Percentiles rank a stretch among this genome's conserved stretches.
phyloP scores from a whole-genome alignment of 2,888 invertebrate species.

The Limnephilus marmoratus region DNA sequence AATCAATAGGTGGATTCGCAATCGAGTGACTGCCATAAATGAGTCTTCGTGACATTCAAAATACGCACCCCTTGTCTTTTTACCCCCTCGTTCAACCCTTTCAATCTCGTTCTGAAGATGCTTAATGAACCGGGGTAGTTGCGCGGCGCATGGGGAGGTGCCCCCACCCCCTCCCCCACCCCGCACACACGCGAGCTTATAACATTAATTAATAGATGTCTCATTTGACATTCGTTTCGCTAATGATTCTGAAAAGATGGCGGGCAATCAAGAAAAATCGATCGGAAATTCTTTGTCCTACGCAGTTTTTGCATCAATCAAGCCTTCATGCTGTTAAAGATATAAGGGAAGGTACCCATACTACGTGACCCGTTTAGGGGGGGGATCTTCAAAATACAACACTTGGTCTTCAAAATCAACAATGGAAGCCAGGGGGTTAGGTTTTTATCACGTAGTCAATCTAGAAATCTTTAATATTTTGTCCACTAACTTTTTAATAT shows the following conservation, averaged over 20 bases:
- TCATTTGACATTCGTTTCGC: constrained; percentile 52
- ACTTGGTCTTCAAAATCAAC: too few species aligned
- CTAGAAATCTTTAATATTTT: too few species aligned
- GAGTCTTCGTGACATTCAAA: constrained; percentile 29
- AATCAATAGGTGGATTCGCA: not conserved
- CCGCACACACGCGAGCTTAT: constrained; percentile 27
- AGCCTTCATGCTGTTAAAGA: not conserved
- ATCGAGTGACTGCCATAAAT: constrained; percentile 14
- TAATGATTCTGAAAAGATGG: constrained; percentile 55
- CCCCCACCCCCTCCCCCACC: not conserved
- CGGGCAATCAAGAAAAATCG: not conserved
- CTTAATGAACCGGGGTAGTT: constrained; percentile 47
- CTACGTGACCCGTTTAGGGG: too few species aligned
- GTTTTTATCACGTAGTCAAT: too few species aligned
- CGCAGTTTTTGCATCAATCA: not conserved
- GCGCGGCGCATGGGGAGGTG: not conserved
- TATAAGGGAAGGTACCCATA: not conserved
- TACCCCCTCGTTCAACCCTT: constrained; percentile 44
- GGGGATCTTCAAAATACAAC: too few species aligned
- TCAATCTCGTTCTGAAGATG: constrained; percentile 50
- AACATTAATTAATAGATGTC: constrained; percentile 57
- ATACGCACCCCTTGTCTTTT: constrained; percentile 34
- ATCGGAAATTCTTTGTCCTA: not conserved
- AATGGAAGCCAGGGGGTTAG: too few species aligned
- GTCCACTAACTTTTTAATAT: too few species aligned